Percentiles rank a stretch among this genome's conserved stretches.
Conservation (phyloP, 2,113 vertebrate species). For the Sphaerodactylus townsendi region DNA sequence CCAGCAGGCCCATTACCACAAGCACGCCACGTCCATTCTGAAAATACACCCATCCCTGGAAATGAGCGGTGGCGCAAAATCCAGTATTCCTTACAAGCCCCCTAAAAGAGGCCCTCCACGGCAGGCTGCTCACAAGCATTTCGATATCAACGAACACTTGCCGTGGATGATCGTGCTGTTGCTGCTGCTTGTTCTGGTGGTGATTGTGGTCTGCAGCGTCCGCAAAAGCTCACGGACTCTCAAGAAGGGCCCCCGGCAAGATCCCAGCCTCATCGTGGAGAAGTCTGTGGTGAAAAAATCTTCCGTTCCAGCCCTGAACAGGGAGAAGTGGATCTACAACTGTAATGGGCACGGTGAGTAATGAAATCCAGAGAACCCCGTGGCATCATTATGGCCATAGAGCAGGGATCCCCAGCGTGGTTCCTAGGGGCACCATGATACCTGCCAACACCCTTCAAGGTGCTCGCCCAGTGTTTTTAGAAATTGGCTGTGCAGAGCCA, state of each 20-base stretch:
- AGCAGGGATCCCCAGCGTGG: too few relatives aligned
- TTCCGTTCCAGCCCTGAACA: conserved; percentile 73
- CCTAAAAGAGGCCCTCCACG: conserved; percentile 82
- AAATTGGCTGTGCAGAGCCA: too few relatives aligned
- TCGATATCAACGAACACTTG: conserved; percentile 97
- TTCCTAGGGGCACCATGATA: too few relatives aligned
- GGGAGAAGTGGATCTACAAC: conserved; percentile 96
- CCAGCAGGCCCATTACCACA: conserved; percentile 70
- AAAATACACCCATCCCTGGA: conserved; percentile 74
- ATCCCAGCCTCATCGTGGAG: conserved; percentile 93
- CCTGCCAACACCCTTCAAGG: too few relatives aligned
- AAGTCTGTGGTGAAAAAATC: conserved; percentile 91
- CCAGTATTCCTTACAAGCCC: conserved; percentile 75
- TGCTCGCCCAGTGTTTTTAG: too few relatives aligned
- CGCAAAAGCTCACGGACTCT: conserved; percentile 91
- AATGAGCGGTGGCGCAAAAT: conserved; percentile 64
- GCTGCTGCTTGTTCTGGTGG: conserved; percentile 89
- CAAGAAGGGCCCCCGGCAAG: conserved; percentile 94
- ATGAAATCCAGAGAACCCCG: background rate
- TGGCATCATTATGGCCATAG: background rate
- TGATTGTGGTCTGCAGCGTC: conserved; percentile 93
- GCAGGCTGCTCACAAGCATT: conserved; percentile 83
- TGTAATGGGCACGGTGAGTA: conserved; percentile 92
- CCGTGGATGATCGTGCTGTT: conserved; percentile 98
- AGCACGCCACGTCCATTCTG: conserved; percentile 59